phyloP scores from a whole-genome alignment of 2,113 vertebrate species.

The Psilopsiagon aurifrons region DNA sequence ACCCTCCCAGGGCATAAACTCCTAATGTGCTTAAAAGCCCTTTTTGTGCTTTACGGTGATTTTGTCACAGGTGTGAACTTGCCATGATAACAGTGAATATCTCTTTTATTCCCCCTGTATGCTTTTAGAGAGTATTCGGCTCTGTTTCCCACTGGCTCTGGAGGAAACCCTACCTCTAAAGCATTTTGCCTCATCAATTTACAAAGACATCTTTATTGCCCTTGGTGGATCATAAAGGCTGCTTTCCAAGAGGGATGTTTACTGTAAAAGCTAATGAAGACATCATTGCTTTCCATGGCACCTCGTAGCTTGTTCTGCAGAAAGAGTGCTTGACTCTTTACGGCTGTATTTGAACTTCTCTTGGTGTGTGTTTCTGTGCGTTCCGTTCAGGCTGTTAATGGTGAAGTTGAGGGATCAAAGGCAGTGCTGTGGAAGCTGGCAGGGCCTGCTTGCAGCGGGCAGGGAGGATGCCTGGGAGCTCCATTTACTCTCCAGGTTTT shows the following conservation, averaged over 20 bases:
- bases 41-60: not conserved
- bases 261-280: conserved; percentile 59
- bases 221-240: conserved; percentile 22
- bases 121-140: not conserved
- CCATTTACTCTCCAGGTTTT: not conserved
- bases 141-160: not conserved
- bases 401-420: not conserved
- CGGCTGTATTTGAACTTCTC: conserved; percentile 15
- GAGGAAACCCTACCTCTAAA: conserved; percentile 1
- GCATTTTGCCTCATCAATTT: conserved; percentile 55
- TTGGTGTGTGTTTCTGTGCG: conserved; percentile 21
- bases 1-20: not conserved
- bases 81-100: fast-evolving
- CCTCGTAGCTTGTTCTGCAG: not conserved
- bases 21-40: not conserved
- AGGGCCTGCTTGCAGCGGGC: not conserved
- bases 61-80: not conserved
- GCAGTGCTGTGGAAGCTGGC: not conserved
- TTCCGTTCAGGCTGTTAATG: not conserved
- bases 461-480: not conserved
- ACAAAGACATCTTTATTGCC: conserved; percentile 49
- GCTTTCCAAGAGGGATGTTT: conserved; percentile 34
- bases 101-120: not conserved
- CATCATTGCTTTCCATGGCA: conserved; percentile 9
- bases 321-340: conserved; percentile 20